Evolutionary conservation across 2,797 vertebrate genomes (phyloP), one percentile per base, ranked within the genome.

Genomic region (Lacerta viridis): DNA sequence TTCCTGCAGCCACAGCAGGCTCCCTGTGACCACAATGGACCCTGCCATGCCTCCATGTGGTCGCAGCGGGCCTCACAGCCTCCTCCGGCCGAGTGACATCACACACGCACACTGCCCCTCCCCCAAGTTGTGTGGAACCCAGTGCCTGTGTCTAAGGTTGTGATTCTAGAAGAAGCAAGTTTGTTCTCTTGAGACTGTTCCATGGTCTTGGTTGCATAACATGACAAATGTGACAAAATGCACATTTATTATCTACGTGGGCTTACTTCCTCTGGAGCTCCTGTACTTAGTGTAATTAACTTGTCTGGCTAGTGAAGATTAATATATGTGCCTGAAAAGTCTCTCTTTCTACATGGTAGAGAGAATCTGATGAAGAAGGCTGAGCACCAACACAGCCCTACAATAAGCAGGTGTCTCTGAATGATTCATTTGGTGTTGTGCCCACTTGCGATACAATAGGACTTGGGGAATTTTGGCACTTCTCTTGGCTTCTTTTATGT

Each of bases 221-320:
- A 75, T 75, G 39, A 61, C 55, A 64, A 74, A 75, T 36, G 29
- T 74, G 83, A 75, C 69, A 64, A 84, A 80, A 64, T 75, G 39
- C 5, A 15, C 36, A 39, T 76, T 50, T n/a, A 25, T 68, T 75
- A 33, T 84, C 76, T 69, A 5, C 41, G 41, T 59, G 75, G 33
- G 33, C 7, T 87, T 50, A 68, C 69, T 80, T 84, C 41, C 55
- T 55, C 43, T 55, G 27, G 55, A 68, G 78, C 59, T 84, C 69
- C 81, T 59, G 13, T 69, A 80, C 46, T 33, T 87, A 76, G 33
- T 68, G 23, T 84, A 90, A 87, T 87, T 87, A 90, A 84, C 69
- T 84, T 87, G 82, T 84, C 43, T 76, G 89, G n/a, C 68, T 87
- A 69, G 69, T 33, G 43, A 75, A 90, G 59, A 80, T 76, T 87